Percentiles rank a stretch among this genome's conserved stretches.
Evolutionary conservation across 2,888 invertebrate species (phyloP).

Genomic region (Agapetus fuscipes): DNA sequence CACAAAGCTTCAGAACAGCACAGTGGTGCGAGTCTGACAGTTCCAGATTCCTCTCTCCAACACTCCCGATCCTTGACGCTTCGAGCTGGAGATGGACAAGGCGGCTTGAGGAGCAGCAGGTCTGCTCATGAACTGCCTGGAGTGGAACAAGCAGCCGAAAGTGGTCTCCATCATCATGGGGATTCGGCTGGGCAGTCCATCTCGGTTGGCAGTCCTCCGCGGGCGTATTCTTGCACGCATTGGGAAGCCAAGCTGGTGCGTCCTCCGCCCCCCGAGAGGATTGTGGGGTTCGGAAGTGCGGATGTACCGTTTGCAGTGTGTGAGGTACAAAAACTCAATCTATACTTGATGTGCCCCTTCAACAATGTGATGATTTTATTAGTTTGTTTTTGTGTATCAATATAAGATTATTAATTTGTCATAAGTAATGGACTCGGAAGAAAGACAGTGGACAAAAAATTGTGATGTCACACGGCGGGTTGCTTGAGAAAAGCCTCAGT

Average conservation of each 20-base stretch:
- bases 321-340: slow-evolving; percentile 40
- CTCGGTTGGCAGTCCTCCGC: slow-evolving; percentile 27
- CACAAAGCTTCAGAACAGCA: slow-evolving; percentile 33
- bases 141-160: slow-evolving; percentile 28
- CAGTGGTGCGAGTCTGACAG: slow-evolving; percentile 41
- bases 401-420: too few species aligned
- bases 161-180: slow-evolving; percentile 26
- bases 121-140: slow-evolving; percentile 27
- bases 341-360: too few species aligned
- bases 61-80: slow-evolving; percentile 30
- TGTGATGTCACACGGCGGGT: too few species aligned
- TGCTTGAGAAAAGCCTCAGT: too few species aligned
- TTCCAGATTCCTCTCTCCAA: slow-evolving; percentile 27
- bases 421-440: too few species aligned
- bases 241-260: slow-evolving; percentile 47
- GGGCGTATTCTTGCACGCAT: slow-evolving; percentile 50
- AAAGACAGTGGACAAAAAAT: too few species aligned
- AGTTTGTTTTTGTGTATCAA: slow-evolving; percentile 23
- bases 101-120: slow-evolving; percentile 24
- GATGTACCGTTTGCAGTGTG: slow-evolving; percentile 39
- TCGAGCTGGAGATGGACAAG: slow-evolving; percentile 28
- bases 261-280: slow-evolving; percentile 40
- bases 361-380: slow-evolving; percentile 23
- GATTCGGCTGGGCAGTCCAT: slow-evolving; percentile 34
- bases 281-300: slow-evolving; percentile 42